A percentile compares a stretch with the other conserved stretches of the same genome.
phyloP scores from a whole-genome alignment of 2,113 vertebrate species.

The Puma concolor region DNA sequence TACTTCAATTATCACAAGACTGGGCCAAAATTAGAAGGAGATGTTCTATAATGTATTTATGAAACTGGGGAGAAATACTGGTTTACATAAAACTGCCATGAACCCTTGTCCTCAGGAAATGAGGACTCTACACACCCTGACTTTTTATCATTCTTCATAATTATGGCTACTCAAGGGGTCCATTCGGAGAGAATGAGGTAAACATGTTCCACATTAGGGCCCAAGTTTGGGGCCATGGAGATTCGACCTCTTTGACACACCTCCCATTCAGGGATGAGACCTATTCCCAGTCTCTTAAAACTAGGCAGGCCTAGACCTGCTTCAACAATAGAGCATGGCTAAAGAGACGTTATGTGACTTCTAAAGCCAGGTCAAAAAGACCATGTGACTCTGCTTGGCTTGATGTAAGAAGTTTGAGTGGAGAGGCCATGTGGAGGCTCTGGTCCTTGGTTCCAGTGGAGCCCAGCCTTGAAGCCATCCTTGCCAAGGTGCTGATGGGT shows the following conservation, averaged over 20 bases:
- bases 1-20: not conserved
- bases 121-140: not conserved
- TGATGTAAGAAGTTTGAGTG: not conserved
- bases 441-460: not conserved
- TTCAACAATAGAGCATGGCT: not conserved
- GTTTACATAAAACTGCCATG: not conserved
- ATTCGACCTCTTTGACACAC: not conserved
- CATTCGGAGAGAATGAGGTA: not conserved
- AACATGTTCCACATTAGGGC: not conserved
- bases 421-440: not conserved
- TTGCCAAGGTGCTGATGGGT: not conserved
- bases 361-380: not conserved
- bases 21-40: not conserved
- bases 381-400: not conserved
- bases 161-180: not conserved
- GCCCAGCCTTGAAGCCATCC: not conserved
- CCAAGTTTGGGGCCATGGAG: not conserved
- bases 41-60: not conserved
- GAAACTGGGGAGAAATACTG: not conserved
- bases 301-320: not conserved
- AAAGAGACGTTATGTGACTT: not conserved
- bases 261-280: not conserved
- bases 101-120: not conserved
- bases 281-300: not conserved
- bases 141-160: not conserved